Evolutionary conservation across 2,888 invertebrate genomes (phyloP).

Genomic region (Drosophila leonis): DNA sequence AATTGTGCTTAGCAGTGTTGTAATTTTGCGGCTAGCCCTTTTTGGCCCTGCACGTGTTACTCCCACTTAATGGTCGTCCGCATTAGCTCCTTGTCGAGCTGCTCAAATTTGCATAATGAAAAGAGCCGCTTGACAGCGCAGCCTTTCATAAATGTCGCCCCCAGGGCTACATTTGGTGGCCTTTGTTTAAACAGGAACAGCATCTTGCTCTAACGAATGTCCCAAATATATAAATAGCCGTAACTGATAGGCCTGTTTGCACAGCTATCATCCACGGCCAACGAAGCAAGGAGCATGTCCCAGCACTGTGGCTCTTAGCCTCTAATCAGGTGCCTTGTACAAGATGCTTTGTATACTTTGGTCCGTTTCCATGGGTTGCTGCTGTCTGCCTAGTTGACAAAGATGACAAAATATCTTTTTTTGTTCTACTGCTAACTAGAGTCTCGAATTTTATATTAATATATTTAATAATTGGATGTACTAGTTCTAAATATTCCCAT

Average conservation of each 20-base stretch:
- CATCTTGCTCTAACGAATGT: not conserved
- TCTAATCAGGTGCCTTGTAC: slow-evolving; percentile 3
- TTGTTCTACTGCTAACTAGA: not conserved
- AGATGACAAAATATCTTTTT: too few species aligned
- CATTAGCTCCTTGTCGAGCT: slow-evolving; percentile 40
- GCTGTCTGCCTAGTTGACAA: not conserved
- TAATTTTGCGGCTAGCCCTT: slow-evolving; percentile 30
- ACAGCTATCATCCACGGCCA: slow-evolving; percentile 14
- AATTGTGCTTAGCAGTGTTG: slow-evolving; percentile 36
- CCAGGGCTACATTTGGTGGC: slow-evolving; percentile 21
- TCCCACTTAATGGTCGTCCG: slow-evolving; percentile 27
- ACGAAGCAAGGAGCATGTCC: not conserved
- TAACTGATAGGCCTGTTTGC: slow-evolving; percentile 27
- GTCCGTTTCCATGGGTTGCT: not conserved
- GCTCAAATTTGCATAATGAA: slow-evolving; percentile 51
- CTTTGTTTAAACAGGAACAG: slow-evolving; percentile 24
- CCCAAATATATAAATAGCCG: slow-evolving; percentile 7
- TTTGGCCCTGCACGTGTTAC: slow-evolving; percentile 42
- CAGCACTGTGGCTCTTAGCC: not conserved
- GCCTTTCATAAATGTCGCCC: slow-evolving; percentile 27
- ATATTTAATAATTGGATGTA: not conserved
- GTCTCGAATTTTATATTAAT: not conserved
- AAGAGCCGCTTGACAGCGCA: slow-evolving; percentile 16
- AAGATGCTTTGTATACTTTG: slow-evolving; percentile 11
- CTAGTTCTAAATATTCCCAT: not conserved